phyloP scores from a whole-genome alignment of 2,113 vertebrate genomes.

The Cacatua alba region DNA sequence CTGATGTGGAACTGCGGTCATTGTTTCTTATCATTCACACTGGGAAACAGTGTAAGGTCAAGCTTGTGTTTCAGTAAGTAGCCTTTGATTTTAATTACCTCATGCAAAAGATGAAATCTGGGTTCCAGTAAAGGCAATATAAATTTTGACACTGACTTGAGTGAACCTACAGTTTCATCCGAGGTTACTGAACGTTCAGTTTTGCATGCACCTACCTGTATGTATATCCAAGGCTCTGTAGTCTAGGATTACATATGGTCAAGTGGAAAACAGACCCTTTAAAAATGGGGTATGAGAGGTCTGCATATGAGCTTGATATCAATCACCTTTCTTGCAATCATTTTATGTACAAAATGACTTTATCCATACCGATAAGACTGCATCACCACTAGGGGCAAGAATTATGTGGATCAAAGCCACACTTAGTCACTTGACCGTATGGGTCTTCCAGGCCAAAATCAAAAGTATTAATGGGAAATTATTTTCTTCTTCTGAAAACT shows the following conservation, averaged over 20 bases:
- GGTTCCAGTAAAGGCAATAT: background rate
- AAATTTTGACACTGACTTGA: background rate
- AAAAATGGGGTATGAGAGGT: background rate
- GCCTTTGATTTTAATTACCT: conserved; percentile 32
- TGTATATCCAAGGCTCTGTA: background rate
- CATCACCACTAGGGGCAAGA: background rate
- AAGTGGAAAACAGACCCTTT: background rate
- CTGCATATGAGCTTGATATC: background rate
- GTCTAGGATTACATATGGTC: background rate
- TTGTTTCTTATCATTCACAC: background rate
- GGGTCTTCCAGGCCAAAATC: background rate
- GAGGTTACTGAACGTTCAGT: background rate
- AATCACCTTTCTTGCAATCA: background rate
- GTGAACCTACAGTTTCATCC: background rate
- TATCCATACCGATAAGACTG: background rate
- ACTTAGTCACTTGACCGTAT: background rate
- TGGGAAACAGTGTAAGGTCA: conserved; percentile 16
- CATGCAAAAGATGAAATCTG: background rate
- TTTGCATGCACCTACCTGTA: background rate
- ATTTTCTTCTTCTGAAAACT: background rate
- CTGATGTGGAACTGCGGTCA: background rate
- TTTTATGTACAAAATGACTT: background rate
- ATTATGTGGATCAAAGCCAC: background rate
- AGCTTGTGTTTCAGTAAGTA: background rate
- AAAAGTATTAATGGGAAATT: background rate